phyloP scores from a whole-genome alignment of 2,797 vertebrate species.

The Anableps anableps region DNA sequence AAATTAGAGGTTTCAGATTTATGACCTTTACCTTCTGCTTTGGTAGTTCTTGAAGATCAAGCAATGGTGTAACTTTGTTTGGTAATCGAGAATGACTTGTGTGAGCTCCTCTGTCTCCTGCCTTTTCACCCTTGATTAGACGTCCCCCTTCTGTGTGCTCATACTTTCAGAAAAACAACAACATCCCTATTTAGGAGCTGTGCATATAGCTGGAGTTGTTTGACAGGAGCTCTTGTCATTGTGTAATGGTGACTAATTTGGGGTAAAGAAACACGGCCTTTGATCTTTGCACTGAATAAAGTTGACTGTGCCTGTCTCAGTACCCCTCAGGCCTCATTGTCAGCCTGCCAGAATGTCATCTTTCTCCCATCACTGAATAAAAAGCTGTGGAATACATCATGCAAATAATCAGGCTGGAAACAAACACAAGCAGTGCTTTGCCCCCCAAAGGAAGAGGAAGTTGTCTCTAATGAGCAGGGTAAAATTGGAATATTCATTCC shows the following conservation, averaged over 20 bases:
- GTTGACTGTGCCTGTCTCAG: conserved; percentile 57
- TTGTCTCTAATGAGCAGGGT: conserved; percentile 77
- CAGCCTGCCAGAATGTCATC: conserved; percentile 69
- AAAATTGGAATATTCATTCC: conserved; percentile 80
- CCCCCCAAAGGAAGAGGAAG: conserved; percentile 75
- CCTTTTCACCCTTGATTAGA: conserved; percentile 22
- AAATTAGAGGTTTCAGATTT: neutral
- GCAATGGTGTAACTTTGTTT: neutral
- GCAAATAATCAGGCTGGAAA: conserved; percentile 81
- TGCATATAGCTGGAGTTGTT: conserved; percentile 27
- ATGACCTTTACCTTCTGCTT: neutral
- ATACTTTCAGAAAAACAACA: conserved; percentile 28
- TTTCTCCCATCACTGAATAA: conserved; percentile 70
- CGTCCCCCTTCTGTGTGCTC: conserved; percentile 12
- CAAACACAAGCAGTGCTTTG: conserved; percentile 72
- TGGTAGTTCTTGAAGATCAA: conserved; percentile 5
- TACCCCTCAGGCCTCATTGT: conserved; percentile 72
- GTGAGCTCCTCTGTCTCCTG: conserved; percentile 22
- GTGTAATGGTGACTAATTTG: conserved; percentile 71
- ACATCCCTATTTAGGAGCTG: conserved; percentile 36
- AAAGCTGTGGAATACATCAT: conserved; percentile 79
- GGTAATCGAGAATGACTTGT: conserved; percentile 21
- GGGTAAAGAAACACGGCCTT: conserved; percentile 66
- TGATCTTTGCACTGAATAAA: conserved; percentile 73
- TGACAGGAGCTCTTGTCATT: conserved; percentile 37